Evolutionary conservation across 2,113 vertebrate species (phyloP), one percentile per base, ranked within the genome.

Genomic region (Glaucomys volans): DNA sequence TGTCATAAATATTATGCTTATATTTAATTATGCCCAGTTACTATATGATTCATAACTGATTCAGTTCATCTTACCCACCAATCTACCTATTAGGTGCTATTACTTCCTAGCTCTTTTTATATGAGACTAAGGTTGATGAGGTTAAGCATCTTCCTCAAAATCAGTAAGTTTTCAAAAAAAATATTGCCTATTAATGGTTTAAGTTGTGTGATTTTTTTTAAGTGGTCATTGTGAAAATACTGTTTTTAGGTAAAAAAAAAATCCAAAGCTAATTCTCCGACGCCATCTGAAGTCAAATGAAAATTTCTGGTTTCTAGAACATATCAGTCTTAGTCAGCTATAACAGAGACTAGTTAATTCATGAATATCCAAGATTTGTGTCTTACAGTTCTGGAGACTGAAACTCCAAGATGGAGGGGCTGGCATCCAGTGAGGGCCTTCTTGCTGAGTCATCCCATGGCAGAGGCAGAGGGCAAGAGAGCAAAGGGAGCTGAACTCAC

Each of bases 141-240:
- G 26, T 40, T 32, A 79, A 62, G 6, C 40, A 59, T 87, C 52
- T 91, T 96, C 52, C 67, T 20, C 59, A 18, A 62, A 57, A 86
- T 93, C 50, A 44, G 64, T 87, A 35, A 74, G 26, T 80, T 91
- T 75, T 16, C 67, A 87, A 91, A 91, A 93, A 87, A 22, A 86
- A 47, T 26, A 54, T 5, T 90, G 5, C 71, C 57, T 47, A 18
- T 72, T 93, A 86, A 87, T 20, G 79, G 52, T 95, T 72, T 91
- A n/a, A 86, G 40, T 42, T 62, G 37, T 20, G 18, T 28, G 10
- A 82, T 6, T 64, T 82, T 69, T 88, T 72, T 74, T 76, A 16
- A 81, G 81, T 26, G 35, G 12, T 82, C 30, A 50, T 13, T 64
- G 32, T 84, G 80, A 87, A 95, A 91, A 91, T 66, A 17, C 4